phyloP scores from a whole-genome alignment of 2,113 vertebrate genomes.

The Girardinichthys multiradiatus region DNA sequence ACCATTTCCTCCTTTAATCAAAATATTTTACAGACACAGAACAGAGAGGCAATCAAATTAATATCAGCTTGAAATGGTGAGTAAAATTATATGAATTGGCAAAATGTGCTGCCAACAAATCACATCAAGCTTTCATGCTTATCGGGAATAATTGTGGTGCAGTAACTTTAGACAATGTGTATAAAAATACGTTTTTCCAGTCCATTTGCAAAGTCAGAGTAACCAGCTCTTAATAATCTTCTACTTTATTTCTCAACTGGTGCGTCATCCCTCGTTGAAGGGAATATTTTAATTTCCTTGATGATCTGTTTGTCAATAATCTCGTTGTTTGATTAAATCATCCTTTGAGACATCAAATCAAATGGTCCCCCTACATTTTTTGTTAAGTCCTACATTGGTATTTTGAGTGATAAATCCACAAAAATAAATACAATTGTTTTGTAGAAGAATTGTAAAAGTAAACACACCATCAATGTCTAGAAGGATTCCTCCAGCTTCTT shows the following conservation, averaged over 20 bases:
- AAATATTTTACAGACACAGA: slow-evolving; percentile 7
- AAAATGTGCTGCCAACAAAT: slow-evolving; percentile 7
- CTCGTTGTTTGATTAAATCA: slow-evolving; percentile 85
- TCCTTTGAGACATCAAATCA: slow-evolving; percentile 92
- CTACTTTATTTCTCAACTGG: slow-evolving; percentile 18
- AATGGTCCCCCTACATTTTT: slow-evolving; percentile 83
- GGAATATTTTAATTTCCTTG: slow-evolving; percentile 86
- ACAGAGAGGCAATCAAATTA: slow-evolving; percentile 11
- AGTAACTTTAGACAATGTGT: slow-evolving; percentile 12
- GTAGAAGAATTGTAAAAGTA: neutral
- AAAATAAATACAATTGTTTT: neutral
- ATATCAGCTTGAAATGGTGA: neutral
- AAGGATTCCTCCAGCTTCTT: slow-evolving; percentile 87
- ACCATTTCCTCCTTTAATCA: slow-evolving; percentile 11
- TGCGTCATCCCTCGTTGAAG: slow-evolving; percentile 83
- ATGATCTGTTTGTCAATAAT: slow-evolving; percentile 85
- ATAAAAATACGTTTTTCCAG: neutral
- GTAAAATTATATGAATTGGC: neutral
- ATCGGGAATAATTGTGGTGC: neutral
- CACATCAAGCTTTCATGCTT: neutral
- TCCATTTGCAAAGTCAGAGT: neutral
- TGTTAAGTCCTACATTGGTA: neutral
- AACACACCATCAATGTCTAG: slow-evolving; percentile 85
- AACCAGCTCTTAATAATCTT: neutral
- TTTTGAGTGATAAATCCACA: neutral